phyloP scores from a whole-genome alignment of 2,113 vertebrate species.

The Theristicus caerulescens region DNA sequence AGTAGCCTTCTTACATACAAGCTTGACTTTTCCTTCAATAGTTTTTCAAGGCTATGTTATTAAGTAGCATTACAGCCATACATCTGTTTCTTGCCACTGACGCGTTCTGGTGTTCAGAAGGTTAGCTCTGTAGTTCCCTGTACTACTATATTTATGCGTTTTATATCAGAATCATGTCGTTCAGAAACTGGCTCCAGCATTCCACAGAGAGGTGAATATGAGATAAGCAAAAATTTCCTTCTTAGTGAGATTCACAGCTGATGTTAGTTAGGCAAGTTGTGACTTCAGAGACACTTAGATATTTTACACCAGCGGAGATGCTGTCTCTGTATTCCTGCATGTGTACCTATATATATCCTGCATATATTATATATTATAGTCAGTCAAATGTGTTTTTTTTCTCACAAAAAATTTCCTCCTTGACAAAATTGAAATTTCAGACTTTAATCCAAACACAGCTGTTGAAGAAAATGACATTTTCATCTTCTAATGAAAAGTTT shows the following conservation, averaged over 20 bases:
- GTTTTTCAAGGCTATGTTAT: not conserved
- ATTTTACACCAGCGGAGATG: constrained; percentile 15
- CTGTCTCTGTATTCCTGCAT: constrained; percentile 62
- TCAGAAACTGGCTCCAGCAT: not conserved
- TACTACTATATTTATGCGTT: not conserved
- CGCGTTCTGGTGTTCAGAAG: not conserved
- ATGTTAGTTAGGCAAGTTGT: constrained; percentile 33
- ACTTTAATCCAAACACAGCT: constrained; percentile 5
- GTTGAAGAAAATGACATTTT: constrained; percentile 8
- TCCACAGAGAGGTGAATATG: constrained; percentile 7
- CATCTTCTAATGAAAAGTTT: constrained; percentile 32
- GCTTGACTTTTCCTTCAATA: not conserved
- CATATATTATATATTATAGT: constrained; percentile 58
- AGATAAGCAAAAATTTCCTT: not conserved
- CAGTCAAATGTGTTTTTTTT: not conserved
- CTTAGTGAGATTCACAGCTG: constrained; percentile 51
- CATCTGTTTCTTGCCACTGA: not conserved
- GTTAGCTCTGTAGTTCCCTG: not conserved
- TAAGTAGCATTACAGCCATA: not conserved
- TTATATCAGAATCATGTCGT: not conserved
- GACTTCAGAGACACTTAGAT: constrained; percentile 41
- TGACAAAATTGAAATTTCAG: constrained; percentile 33
- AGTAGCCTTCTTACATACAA: not conserved
- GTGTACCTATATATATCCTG: constrained; percentile 62
- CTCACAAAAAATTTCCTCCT: not conserved